These are phyloP conservation scores for Argyrosomus regius DNA, from an alignment of 2,797 vertebrate genomes.

Conservation along the genomic window DNA sequence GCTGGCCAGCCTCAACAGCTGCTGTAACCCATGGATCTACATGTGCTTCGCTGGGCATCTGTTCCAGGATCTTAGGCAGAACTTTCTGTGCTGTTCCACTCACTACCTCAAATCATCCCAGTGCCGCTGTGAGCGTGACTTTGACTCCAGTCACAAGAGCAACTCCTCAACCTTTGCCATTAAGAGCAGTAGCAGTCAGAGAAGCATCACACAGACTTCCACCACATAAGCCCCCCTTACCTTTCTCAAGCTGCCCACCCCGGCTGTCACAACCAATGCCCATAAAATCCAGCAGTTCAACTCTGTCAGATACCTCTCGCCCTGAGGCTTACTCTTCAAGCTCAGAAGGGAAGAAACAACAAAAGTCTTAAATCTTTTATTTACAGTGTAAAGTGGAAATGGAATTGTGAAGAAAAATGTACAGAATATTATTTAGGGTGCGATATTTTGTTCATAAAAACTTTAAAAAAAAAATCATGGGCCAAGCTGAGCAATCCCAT, in stretches of 20 bases:
- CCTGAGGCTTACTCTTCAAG: neutral
- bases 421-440: conserved; percentile 17
- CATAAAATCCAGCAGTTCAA: conserved; percentile 28
- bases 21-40: conserved; percentile 99
- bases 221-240: conserved; percentile 67
- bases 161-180: conserved; percentile 93
- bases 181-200: conserved; percentile 91
- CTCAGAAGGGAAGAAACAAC: conserved; percentile 1
- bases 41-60: conserved; percentile 97
- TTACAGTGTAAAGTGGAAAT: conserved; percentile 18
- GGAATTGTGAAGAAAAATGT: conserved; percentile 33
- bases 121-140: conserved; percentile 87
- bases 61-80: conserved; percentile 93
- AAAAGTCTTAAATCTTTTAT: conserved; percentile 14
- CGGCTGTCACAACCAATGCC: conserved; percentile 12
- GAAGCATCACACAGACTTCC: conserved; percentile 88
- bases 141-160: conserved; percentile 92
- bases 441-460: conserved; percentile 20
- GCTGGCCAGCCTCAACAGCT: conserved; percentile 98
- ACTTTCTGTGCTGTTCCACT: conserved; percentile 91
- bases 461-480: neutral
- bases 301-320: conserved; percentile 36
- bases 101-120: conserved; percentile 86
- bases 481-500: conserved; percentile 24
- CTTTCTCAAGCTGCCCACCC: conserved; percentile 1